These are phyloP conservation scores for Pluvialis apricaria DNA, from an alignment of 2,113 vertebrate genomes.

Conservation along the genomic window DNA sequence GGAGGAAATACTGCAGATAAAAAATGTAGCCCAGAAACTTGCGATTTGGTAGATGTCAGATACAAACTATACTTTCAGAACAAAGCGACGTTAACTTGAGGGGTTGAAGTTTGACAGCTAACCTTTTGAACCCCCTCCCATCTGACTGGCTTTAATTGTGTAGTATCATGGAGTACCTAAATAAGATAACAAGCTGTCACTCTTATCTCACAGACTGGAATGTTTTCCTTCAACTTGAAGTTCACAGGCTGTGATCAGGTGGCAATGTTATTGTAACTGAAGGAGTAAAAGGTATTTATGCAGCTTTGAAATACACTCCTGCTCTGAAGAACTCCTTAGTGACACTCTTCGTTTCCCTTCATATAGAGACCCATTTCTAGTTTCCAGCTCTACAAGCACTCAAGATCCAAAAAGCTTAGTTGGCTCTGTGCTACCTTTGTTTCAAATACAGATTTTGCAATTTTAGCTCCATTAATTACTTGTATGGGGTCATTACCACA, in stretches of 20 bases:
- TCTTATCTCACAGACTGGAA: background rate
- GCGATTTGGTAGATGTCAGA: background rate
- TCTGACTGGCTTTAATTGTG: background rate
- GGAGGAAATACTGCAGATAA: background rate
- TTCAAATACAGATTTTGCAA: background rate
- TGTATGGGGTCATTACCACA: background rate
- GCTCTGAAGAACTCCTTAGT: background rate
- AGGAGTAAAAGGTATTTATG: background rate
- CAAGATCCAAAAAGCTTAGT: background rate
- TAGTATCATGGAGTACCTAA: background rate
- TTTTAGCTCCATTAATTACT: background rate
- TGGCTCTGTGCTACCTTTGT: background rate
- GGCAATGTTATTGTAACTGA: background rate
- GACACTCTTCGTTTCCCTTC: background rate
- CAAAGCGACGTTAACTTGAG: background rate
- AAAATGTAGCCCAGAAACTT: background rate
- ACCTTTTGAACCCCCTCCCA: background rate
- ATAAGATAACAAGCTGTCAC: background rate
- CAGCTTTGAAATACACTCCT: background rate
- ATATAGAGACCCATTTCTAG: background rate
- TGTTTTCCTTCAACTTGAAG: conserved; percentile 17
- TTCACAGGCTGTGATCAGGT: background rate
- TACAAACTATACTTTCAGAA: background rate
- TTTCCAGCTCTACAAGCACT: background rate
- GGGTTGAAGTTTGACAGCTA: background rate